phyloP scores from a whole-genome alignment of 2,797 vertebrate genomes.

The Acrocephalus scirpaceus region DNA sequence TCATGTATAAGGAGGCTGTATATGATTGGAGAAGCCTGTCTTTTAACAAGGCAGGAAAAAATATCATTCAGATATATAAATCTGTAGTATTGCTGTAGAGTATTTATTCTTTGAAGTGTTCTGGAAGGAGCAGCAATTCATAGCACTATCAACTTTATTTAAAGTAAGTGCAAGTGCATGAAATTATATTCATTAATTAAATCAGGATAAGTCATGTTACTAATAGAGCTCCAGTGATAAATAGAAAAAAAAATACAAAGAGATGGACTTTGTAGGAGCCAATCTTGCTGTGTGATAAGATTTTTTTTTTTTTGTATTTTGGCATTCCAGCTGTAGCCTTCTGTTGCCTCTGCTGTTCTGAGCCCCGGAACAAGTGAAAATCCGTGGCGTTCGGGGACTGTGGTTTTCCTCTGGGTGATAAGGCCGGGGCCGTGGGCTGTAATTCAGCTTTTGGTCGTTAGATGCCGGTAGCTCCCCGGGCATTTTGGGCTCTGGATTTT shows the following conservation, averaged over 20 bases:
- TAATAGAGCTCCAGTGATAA: background rate
- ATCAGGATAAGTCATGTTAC: background rate
- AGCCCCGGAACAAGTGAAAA: background rate
- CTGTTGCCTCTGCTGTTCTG: background rate
- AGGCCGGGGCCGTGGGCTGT: background rate
- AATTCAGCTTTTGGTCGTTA: conserved; percentile 60
- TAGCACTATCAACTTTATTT: background rate
- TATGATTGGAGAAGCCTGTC: background rate
- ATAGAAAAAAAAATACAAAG: background rate
- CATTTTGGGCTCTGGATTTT: background rate
- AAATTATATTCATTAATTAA: background rate
- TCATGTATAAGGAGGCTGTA: background rate
- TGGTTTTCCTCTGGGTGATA: rapidly evolving
- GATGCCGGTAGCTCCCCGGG: conserved; percentile 64
- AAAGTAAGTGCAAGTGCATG: background rate
- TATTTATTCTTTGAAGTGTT: background rate
- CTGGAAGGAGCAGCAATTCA: background rate
- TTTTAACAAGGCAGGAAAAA: background rate
- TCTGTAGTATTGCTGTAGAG: background rate
- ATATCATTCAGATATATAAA: background rate
- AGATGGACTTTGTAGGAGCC: background rate
- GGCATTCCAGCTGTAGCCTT: background rate
- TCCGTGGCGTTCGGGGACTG: background rate
- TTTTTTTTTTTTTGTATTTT: background rate
- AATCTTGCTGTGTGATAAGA: background rate